Base-by-base conservation (phyloP, 2,797 vertebrate species). In the Enteromius afrohamiltoni region DNA sequence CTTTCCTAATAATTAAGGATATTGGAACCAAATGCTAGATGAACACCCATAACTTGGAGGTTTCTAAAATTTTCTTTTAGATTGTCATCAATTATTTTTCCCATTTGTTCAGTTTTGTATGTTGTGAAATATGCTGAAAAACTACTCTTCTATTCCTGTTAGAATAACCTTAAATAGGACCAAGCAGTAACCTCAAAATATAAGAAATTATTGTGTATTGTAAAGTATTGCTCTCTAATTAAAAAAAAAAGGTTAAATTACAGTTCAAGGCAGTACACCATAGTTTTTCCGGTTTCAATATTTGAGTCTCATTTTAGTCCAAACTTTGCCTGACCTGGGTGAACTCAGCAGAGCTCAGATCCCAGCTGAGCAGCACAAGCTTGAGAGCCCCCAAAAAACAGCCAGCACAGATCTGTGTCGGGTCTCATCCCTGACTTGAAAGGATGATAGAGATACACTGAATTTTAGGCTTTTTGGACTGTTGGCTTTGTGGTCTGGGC, bases 401-500 rank as follows among this genome's bases (percentile, higher is more conserved):
- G 26, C 64, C 9, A 47, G 11, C 60, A 31, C 26, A 78, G 26
- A 19, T 49, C 16, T 47, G 58, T 64, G 23, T 47, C 2, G 2
- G 9, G 7, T 62, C 40, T 34, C 77, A 31, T 60, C 19, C 53
- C 51, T 0, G 42, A 58, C 40, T 74, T 34, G 21, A 74, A n/a
- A 51, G 13, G 55, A 37, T 82, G 55, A 37, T 10, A 55, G 21
- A 40, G 58, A 67, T 10, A 55, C 23, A 23, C 49, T 21, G 78
- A 42, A 29, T 80, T 80, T 55, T 69, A 55, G 65, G 31, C 49
- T 69, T 69, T 8, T n/a, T 75, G 31, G 60, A 62, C 40, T 62
- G 64, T 77, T 87, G 67, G 83, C 70, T 10, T 85, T 89, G 86
- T 91, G 88, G 89, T 89, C 85, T 34, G 85, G 84, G 85, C 79